A percentile compares a stretch with the other conserved stretches of the same genome.
phyloP scores from a whole-genome alignment of 2,113 vertebrate species.

The Parotia lawesii region DNA sequence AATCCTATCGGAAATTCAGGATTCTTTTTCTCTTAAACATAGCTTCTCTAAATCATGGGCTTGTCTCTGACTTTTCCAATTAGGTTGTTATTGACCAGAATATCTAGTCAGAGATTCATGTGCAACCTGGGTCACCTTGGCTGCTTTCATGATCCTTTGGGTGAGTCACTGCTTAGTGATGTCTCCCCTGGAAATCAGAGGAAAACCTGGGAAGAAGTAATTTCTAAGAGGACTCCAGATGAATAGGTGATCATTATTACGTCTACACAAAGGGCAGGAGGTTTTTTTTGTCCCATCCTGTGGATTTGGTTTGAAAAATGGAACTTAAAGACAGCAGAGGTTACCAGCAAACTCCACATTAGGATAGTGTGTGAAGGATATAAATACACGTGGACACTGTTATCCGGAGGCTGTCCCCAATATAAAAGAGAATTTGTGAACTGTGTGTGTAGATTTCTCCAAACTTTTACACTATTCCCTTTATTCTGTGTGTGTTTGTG shows the following conservation, averaged over 20 bases:
- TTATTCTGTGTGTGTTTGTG: not conserved
- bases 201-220: not conserved
- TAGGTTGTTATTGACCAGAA: constrained; percentile 22
- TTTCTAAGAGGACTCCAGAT: not conserved
- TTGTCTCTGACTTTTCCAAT: constrained; percentile 19
- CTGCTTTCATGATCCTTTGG: not conserved
- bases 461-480: not conserved
- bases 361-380: not conserved
- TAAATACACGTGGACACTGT: not conserved
- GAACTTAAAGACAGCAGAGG: not conserved
- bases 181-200: not conserved
- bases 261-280: not conserved
- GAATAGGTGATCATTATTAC: not conserved
- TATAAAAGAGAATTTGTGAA: not conserved
- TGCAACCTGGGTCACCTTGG: not conserved
- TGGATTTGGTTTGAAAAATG: not conserved
- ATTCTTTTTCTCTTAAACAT: not conserved
- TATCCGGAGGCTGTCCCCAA: not conserved
- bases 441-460: not conserved
- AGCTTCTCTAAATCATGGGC: not conserved
- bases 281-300: not conserved
- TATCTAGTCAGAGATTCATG: not conserved
- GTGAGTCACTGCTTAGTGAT: not conserved
- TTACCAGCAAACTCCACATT: not conserved
- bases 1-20: not conserved